These are phyloP conservation scores for Tursiops truncatus DNA, from an alignment of 2,113 vertebrate genomes.

Conservation along the genomic window DNA sequence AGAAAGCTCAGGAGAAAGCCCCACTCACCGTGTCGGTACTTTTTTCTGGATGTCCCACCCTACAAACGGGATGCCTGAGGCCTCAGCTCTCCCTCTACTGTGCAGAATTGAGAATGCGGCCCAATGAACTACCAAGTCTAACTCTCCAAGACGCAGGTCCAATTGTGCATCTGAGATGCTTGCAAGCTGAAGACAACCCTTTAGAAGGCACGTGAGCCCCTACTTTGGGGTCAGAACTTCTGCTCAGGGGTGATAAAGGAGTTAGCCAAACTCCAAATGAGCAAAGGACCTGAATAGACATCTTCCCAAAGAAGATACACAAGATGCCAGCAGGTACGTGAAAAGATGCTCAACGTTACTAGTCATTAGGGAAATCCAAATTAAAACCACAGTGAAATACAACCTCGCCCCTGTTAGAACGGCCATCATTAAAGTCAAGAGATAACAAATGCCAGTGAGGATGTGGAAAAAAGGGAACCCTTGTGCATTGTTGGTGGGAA, in stretches of 20 bases:
- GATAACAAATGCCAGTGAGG: background rate
- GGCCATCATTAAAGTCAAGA: background rate
- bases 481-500: background rate
- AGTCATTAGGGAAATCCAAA: background rate
- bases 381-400: background rate
- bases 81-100: slow-evolving; percentile 48
- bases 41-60: background rate
- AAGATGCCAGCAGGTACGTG: background rate
- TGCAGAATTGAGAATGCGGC: background rate
- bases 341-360: background rate
- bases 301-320: background rate
- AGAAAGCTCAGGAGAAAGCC: background rate
- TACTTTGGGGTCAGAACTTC: background rate
- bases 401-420: background rate
- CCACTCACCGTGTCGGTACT: background rate
- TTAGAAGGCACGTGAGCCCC: background rate
- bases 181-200: background rate
- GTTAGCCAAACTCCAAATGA: background rate
- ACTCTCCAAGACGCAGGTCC: background rate
- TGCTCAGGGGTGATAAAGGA: background rate
- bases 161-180: fast-evolving
- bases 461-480: background rate
- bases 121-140: background rate
- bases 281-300: background rate
- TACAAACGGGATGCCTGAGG: background rate